Percentiles rank a stretch among this genome's conserved stretches.
Conservation (phyloP, 2,113 vertebrate genomes). For the Sarotherodon lohbergeri region DNA sequence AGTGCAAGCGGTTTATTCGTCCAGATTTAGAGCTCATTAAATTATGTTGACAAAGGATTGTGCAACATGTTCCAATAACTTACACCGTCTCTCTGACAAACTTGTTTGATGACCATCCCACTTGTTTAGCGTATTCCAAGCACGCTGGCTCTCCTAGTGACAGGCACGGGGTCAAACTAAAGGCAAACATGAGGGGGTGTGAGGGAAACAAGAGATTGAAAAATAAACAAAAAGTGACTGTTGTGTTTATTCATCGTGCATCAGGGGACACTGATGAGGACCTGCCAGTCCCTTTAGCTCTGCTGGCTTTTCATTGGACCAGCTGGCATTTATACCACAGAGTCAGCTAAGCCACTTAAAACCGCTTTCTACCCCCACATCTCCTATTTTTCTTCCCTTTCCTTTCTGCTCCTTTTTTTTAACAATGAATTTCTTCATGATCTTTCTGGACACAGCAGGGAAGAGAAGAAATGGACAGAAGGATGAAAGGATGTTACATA, state of each 20-base stretch:
- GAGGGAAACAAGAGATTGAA: neutral
- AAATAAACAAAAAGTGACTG: constrained; percentile 24
- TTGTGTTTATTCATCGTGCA: constrained; percentile 45
- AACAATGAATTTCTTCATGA: constrained; percentile 6
- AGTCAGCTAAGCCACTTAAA: constrained; percentile 39
- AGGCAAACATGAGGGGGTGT: neutral
- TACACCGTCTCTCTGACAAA: neutral
- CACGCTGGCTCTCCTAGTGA: neutral
- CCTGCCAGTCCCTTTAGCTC: constrained; percentile 41
- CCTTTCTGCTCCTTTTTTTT: neutral
- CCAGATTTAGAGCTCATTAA: constrained; percentile 4
- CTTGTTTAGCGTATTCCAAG: constrained; percentile 7
- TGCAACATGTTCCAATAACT: constrained; percentile 15
- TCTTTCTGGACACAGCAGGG: constrained; percentile 16
- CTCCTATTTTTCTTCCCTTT: neutral
- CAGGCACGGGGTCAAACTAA: constrained; percentile 33
- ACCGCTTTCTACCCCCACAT: neutral
- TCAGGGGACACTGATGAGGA: constrained; percentile 33
- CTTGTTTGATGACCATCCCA: neutral
- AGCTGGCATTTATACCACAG: constrained; percentile 46
- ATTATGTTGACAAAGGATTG: constrained; percentile 24
- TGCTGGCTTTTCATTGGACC: constrained; percentile 40
- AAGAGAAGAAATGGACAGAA: constrained; percentile 1
- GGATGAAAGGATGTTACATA: constrained; percentile 48
- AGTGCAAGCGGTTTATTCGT: neutral